Evolutionary conservation across 2,888 invertebrate species (phyloP).

Genomic region (Drosophila planitibia): DNA sequence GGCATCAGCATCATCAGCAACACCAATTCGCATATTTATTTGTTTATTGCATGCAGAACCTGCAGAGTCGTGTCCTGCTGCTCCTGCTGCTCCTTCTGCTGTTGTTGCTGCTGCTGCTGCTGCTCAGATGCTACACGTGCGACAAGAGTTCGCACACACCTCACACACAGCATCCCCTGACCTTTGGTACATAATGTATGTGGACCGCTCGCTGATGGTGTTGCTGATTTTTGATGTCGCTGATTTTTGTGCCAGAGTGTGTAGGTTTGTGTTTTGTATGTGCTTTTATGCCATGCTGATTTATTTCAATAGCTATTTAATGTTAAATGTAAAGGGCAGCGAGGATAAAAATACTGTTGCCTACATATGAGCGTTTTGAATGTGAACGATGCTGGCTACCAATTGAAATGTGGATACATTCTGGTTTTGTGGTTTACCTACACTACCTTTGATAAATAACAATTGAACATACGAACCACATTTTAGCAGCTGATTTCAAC

Average conservation of each 20-base stretch:
- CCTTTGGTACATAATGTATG: neutral
- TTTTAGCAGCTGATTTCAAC: conserved; percentile 33
- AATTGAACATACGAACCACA: conserved; percentile 30
- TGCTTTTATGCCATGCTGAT: conserved; percentile 58
- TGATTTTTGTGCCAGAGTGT: conserved; percentile 34
- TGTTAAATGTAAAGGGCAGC: conserved; percentile 51
- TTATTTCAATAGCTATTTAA: conserved; percentile 77
- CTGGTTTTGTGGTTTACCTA: conserved; percentile 43
- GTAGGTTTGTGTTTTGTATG: conserved; percentile 29
- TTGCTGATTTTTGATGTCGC: conserved; percentile 44
- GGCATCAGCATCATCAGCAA: conserved; percentile 38
- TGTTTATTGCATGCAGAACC: conserved; percentile 70
- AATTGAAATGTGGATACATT: conserved; percentile 49
- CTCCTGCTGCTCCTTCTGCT: conserved; percentile 11
- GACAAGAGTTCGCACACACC: conserved; percentile 29
- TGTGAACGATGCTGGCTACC: conserved; percentile 32
- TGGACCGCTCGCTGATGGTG: conserved; percentile 50
- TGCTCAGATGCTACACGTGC: conserved; percentile 52
- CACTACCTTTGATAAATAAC: conserved; percentile 35
- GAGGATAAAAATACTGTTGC: conserved; percentile 53
- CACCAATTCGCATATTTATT: conserved; percentile 71
- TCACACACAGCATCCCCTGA: neutral
- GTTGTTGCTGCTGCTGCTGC: conserved; percentile 10
- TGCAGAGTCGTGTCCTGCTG: conserved; percentile 21
- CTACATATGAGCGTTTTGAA: conserved; percentile 56